Percentiles rank a stretch among this genome's conserved stretches.
These are phyloP conservation scores for Sycobia sp. DNA, from an alignment of 1,140 invertebrate genomes.

Conservation along the genomic window DNA sequence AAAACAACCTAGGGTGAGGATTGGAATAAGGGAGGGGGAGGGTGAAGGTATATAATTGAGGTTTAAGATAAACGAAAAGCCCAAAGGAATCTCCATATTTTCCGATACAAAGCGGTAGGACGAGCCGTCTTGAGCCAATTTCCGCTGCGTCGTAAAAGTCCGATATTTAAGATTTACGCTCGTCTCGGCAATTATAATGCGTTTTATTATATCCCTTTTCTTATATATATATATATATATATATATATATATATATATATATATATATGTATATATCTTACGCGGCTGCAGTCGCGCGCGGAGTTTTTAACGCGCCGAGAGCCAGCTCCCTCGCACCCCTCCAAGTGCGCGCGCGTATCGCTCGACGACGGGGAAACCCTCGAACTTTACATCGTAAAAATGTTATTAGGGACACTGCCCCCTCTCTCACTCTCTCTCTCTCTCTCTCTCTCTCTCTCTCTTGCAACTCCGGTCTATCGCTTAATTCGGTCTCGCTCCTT, in stretches of 20 bases:
- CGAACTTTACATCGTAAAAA: slow-evolving; percentile 60
- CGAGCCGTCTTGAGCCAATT: slow-evolving; percentile 56
- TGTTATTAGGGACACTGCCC: slow-evolving; percentile 55
- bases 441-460: background rate
- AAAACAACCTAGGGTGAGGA: no score
- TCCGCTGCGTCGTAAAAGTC: slow-evolving; percentile 55
- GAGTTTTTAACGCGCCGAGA: slow-evolving; percentile 42
- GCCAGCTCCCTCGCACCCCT: slow-evolving; percentile 32
- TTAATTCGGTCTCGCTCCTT: no score
- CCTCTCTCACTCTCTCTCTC: background rate
- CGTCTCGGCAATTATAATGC: slow-evolving; percentile 60
- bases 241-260: no score
- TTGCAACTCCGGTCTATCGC: no score
- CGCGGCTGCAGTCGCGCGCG: slow-evolving; percentile 24
- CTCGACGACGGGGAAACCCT: slow-evolving; percentile 43
- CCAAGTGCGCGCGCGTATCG: slow-evolving; percentile 35
- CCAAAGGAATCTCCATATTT: slow-evolving; percentile 34
- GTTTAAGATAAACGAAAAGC: slow-evolving; percentile 30
- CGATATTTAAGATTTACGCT: slow-evolving; percentile 58
- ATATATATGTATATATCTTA: no score
- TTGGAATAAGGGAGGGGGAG: no score
- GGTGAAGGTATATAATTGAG: slow-evolving; percentile 34
- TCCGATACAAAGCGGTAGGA: slow-evolving; percentile 42
- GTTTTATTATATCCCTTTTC: slow-evolving; percentile 55
- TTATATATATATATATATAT: no score